Base-by-base conservation (phyloP, 2,113 vertebrate genomes). In the Murina feae region DNA sequence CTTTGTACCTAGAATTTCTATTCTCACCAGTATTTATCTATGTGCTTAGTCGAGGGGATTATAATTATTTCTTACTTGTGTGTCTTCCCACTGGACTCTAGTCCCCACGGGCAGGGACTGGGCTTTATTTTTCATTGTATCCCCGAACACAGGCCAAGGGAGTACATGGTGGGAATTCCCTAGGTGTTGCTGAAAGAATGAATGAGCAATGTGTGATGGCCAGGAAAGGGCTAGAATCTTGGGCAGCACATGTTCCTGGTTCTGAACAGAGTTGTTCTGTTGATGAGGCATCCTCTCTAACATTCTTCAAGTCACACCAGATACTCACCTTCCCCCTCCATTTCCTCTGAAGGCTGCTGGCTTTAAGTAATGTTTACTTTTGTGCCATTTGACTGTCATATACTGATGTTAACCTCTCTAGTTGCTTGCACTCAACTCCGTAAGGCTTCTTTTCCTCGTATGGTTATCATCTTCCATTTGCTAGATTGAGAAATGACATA, bases 401-500 rank as follows among this genome's bases (percentile, higher is more conserved):
- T 5, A 6, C 25, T n/a, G 17, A 23, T 37, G 17, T 47, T 72
- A 30, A 44, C 32, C 55, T 68, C 42, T 74, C 68, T 65, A 51
- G 53, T 37, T 32, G 88, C 75, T 86, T 81, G 47, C 79, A 30
- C 69, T 83, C 44, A 30, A 30, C 49, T 83, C 39, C 30, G 3
- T 79, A 37, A 76, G 23, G 8, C 80, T 84, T 87, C 71, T 96
- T 95, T 94, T 74, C 65, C 49, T 95, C 10, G 30, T 80, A 63
- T 16, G 25, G 60, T 95, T 88, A 88, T 79, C 90, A 53, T 79
- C 88, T 76, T 93, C 86, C 63, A 93, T 82, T 92, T 78, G 42
- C 76, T 90, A 47, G 53, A 85, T 51, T 82, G 58, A 90, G 76
- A 88, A 85, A 94, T 85, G 90, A 86, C 72, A 93, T 55, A 85